Evolutionary conservation across 1,140 invertebrate species (phyloP).

Genomic region (Sycophaga agraensis): DNA sequence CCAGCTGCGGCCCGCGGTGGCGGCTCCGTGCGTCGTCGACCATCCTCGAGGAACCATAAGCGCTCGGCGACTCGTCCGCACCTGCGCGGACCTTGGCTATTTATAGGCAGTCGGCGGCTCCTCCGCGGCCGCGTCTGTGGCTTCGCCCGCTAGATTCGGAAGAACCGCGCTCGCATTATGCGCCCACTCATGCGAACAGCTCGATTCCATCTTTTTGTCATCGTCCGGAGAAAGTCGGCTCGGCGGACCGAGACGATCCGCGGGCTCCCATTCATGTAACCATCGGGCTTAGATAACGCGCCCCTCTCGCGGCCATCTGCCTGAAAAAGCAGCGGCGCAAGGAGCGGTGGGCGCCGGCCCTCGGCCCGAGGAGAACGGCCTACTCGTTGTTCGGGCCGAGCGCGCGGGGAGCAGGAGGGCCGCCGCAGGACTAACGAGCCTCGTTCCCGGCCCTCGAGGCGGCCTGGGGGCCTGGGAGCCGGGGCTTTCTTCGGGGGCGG

Average conservation of each 20-base stretch:
- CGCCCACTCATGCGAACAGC: constrained; percentile 11
- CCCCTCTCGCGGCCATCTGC: too few species aligned
- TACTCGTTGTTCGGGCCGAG: too few species aligned
- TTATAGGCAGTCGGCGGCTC: constrained; percentile 18
- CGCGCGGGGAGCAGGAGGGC: too few species aligned
- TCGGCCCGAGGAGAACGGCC: too few species aligned
- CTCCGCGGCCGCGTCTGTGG: too few species aligned
- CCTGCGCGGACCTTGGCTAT: not conserved
- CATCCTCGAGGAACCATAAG: constrained; percentile 14
- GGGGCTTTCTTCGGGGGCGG: too few species aligned
- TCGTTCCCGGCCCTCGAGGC: too few species aligned
- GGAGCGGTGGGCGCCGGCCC: too few species aligned
- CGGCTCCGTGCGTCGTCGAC: not conserved
- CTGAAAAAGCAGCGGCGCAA: too few species aligned
- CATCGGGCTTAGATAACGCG: constrained; percentile 4
- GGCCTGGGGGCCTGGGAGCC: too few species aligned
- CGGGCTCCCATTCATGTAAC: constrained; percentile 5
- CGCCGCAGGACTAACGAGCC: too few species aligned
- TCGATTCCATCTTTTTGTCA: constrained; percentile 22
- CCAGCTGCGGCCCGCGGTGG: not conserved
- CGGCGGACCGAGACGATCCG: constrained; percentile 12
- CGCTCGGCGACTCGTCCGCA: constrained; percentile 8
- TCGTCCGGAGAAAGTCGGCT: constrained; percentile 9
- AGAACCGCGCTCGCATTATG: constrained; percentile 7
- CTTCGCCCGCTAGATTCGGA: constrained; percentile 11